Conservation (phyloP, 2,888 invertebrate genomes). For the Abscondita cerata region DNA sequence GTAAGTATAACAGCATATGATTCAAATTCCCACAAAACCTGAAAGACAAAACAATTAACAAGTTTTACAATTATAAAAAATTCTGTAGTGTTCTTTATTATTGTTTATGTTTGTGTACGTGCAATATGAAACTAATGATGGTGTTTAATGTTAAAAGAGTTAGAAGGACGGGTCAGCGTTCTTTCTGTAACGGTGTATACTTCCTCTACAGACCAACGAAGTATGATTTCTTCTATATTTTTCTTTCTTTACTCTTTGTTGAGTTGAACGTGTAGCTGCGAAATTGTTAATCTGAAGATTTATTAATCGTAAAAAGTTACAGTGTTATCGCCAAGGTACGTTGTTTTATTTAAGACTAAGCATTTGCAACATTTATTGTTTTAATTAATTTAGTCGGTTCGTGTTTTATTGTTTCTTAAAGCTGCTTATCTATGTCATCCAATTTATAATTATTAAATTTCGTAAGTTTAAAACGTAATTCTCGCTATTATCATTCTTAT, state of each 20-base stretch:
- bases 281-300: neutral
- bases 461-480: too few relatives aligned
- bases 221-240: conserved; percentile 23
- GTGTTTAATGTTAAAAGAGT: conserved; percentile 14
- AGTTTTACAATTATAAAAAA: neutral
- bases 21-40: neutral
- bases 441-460: too few relatives aligned
- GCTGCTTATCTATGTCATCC: too few relatives aligned
- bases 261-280: conserved; percentile 10
- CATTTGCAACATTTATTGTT: neutral
- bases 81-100: neutral
- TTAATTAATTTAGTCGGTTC: too few relatives aligned
- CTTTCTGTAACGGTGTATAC: conserved; percentile 48
- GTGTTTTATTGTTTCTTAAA: too few relatives aligned
- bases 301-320: neutral
- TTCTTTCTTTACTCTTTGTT: conserved; percentile 14
- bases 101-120: conserved; percentile 25
- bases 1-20: too few relatives aligned
- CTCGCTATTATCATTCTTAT: too few relatives aligned
- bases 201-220: conserved; percentile 29
- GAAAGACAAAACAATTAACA: neutral
- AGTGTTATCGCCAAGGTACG: too few relatives aligned
- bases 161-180: conserved; percentile 49
- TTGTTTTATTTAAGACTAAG: neutral
- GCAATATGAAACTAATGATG: conserved; percentile 13